Evolutionary conservation across 2,888 invertebrate species (phyloP).

Genomic region (Drosophila rellima): DNA sequence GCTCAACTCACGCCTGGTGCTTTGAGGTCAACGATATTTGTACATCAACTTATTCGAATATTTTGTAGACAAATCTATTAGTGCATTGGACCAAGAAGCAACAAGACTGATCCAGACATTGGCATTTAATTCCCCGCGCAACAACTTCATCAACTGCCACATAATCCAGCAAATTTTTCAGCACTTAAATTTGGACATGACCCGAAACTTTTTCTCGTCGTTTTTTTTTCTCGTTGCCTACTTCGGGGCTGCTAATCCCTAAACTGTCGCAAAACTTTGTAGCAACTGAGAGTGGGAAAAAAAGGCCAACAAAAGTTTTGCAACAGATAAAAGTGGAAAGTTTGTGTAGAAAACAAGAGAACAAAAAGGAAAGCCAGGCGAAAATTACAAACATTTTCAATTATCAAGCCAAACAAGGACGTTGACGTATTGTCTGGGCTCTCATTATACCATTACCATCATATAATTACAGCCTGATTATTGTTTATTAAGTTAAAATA

Average conservation of each 20-base stretch:
- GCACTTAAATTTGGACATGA: slow-evolving; percentile 78
- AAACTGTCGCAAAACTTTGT: slow-evolving; percentile 79
- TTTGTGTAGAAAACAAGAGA: slow-evolving; percentile 53
- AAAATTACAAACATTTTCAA: slow-evolving; percentile 79
- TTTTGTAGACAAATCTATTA: slow-evolving; percentile 67
- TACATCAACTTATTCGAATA: slow-evolving; percentile 31
- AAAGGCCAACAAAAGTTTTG: slow-evolving; percentile 71
- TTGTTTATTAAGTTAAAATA: slow-evolving; percentile 77
- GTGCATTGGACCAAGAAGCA: slow-evolving; percentile 42
- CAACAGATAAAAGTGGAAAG: slow-evolving; percentile 79
- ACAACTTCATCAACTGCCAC: slow-evolving; percentile 71
- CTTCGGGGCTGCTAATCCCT: slow-evolving; percentile 73
- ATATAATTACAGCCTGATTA: slow-evolving; percentile 78
- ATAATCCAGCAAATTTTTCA: slow-evolving; percentile 77
- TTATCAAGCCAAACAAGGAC: slow-evolving; percentile 72
- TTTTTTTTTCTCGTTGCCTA: slow-evolving; percentile 48
- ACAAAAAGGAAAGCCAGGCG: slow-evolving; percentile 50
- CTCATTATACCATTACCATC: slow-evolving; percentile 71
- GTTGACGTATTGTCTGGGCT: slow-evolving; percentile 73
- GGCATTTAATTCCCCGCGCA: slow-evolving; percentile 66
- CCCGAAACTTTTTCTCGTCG: slow-evolving; percentile 58
- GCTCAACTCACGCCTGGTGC: slow-evolving; percentile 26
- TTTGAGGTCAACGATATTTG: slow-evolving; percentile 18
- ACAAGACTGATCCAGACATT: slow-evolving; percentile 47
- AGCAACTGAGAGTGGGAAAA: slow-evolving; percentile 34